These are phyloP conservation scores for Myotis lucifugus DNA, from an alignment of 2,113 vertebrate genomes.

Conservation along the genomic window DNA sequence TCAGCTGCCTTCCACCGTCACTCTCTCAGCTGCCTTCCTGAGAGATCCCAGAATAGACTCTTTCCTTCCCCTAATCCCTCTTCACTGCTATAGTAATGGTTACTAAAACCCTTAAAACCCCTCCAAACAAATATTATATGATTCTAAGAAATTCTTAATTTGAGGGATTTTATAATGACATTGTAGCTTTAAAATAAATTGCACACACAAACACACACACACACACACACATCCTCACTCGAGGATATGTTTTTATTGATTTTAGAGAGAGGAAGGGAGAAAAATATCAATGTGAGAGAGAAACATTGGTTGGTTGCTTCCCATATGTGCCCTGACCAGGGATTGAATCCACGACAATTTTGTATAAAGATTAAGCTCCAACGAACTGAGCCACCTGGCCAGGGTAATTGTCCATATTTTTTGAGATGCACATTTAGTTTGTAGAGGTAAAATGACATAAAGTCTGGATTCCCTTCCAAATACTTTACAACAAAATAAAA, in stretches of 20 bases:
- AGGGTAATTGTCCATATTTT: not conserved
- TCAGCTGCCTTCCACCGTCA: not conserved
- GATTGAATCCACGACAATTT: too few relatives aligned
- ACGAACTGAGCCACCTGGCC: too few relatives aligned
- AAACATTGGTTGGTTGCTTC: too few relatives aligned
- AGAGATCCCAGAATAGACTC: not conserved
- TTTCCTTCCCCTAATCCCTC: not conserved
- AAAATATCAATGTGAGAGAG: too few relatives aligned
- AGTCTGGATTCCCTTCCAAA: not conserved
- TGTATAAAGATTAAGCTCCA: too few relatives aligned
- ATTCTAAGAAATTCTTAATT: not conserved
- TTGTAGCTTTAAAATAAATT: not conserved
- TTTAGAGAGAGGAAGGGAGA: too few relatives aligned
- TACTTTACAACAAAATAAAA: not conserved
- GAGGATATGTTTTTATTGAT: too few relatives aligned
- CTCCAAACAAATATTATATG: not conserved
- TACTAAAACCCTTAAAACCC: not conserved
- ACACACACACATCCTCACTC: too few relatives aligned
- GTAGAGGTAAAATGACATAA: not conserved
- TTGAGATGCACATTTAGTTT: not conserved
- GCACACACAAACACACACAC: too few relatives aligned
- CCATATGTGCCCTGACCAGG: too few relatives aligned
- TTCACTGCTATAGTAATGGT: not conserved
- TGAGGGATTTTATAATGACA: not conserved
- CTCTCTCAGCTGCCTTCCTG: not conserved